These are phyloP conservation scores for Myathropa florea DNA, from an alignment of 2,888 invertebrate genomes.

Conservation along the genomic window DNA sequence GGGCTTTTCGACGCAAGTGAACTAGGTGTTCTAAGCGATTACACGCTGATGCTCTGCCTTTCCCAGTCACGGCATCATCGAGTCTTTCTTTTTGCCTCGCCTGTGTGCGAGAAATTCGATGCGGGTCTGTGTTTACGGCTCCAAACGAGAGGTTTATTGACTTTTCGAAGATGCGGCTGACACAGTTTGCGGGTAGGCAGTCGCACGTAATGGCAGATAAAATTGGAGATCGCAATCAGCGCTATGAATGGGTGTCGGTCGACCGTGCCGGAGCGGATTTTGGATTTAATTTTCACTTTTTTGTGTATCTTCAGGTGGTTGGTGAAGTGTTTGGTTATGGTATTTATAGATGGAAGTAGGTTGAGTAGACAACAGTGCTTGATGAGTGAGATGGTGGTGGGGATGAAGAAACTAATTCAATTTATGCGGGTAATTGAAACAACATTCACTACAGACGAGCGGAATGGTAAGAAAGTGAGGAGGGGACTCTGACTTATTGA, in stretches of 20 bases:
- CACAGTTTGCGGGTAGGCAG: constrained; percentile 24
- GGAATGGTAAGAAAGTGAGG: too few species aligned
- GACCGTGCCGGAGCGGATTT: not conserved
- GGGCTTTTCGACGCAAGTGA: not conserved
- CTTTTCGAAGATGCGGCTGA: constrained; percentile 21
- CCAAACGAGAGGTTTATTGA: constrained; percentile 2
- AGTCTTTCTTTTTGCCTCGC: not conserved
- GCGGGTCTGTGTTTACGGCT: not conserved
- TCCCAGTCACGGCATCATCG: not conserved
- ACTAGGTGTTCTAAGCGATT: not conserved
- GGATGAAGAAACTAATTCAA: not conserved
- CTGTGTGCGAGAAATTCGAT: not conserved
- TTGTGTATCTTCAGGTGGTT: not conserved
- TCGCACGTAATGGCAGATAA: constrained; percentile 25
- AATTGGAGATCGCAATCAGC: constrained; percentile 34
- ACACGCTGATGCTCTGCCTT: not conserved
- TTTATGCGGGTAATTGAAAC: not conserved
- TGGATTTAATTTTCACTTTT: constrained; percentile 14
- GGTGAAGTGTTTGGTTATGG: not conserved
- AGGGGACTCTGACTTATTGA: too few species aligned
- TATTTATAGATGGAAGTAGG: constrained; percentile 5
- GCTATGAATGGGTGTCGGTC: constrained; percentile 22
- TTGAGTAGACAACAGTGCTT: not conserved
- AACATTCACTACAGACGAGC: not conserved
- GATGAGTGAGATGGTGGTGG: not conserved